phyloP scores from a whole-genome alignment of 2,797 vertebrate genomes.

The Apodemus agrarius region DNA sequence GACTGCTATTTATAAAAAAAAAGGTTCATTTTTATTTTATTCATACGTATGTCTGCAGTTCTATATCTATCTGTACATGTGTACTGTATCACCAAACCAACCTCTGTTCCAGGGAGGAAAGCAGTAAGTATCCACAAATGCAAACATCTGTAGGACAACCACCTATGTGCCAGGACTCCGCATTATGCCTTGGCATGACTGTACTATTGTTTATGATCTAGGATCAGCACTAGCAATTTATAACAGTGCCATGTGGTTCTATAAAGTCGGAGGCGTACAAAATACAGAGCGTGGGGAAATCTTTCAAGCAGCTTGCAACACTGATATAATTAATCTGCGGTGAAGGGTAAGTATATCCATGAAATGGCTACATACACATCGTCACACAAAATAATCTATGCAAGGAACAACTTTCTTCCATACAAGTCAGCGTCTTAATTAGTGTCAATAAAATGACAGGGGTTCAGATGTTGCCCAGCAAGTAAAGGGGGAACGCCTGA shows the following conservation, averaged over 20 bases:
- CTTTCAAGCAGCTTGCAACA: background rate
- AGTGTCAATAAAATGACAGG: background rate
- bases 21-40: background rate
- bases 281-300: background rate
- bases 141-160: background rate
- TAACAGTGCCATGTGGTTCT: background rate
- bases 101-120: background rate
- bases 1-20: background rate
- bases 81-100: background rate
- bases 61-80: background rate
- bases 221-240: background rate
- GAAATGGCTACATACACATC: background rate
- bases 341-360: background rate
- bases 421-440: constrained; percentile 6
- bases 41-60: background rate
- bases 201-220: background rate
- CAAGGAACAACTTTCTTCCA: constrained; percentile 16
- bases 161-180: background rate
- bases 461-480: background rate
- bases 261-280: constrained; percentile 12
- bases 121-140: background rate
- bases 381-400: background rate
- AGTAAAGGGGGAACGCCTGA: background rate
- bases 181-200: background rate
- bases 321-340: background rate